Percentiles rank a stretch among this genome's conserved stretches.
These are phyloP conservation scores for Bolinopsis microptera DNA, from an alignment of 37 sponge, comb jelly and placozoan genomes.

Conservation along the genomic window DNA sequence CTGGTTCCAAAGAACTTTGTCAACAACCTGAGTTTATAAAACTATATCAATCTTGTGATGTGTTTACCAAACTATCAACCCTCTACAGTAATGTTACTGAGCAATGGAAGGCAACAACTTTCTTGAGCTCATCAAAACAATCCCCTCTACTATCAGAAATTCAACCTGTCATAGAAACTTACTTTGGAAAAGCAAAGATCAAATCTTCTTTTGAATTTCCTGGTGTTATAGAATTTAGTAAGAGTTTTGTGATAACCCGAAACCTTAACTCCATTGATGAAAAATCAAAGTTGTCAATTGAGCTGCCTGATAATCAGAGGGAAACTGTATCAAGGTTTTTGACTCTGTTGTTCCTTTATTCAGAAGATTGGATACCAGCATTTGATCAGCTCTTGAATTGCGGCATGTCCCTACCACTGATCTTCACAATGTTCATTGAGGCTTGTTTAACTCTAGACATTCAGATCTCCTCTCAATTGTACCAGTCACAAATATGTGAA, in stretches of 20 bases:
- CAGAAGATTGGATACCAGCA: neutral
- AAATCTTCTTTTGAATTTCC: neutral
- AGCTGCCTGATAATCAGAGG: neutral
- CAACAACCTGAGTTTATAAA: slow-evolving; percentile 9
- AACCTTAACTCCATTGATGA: neutral
- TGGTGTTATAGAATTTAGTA: neutral
- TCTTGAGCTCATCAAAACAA: neutral
- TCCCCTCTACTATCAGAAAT: neutral
- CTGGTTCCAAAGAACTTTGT: neutral
- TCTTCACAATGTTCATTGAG: slow-evolving; percentile 6
- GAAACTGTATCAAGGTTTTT: slow-evolving; percentile 13
- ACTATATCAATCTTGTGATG: neutral
- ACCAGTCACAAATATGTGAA: neutral
- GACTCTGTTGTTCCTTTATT: neutral
- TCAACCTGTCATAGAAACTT: neutral
- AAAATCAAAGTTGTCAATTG: neutral
- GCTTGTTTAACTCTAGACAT: slow-evolving; percentile 7
- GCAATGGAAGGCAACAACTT: neutral
- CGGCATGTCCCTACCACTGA: neutral
- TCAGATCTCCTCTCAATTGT: neutral
- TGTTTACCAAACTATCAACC: neutral
- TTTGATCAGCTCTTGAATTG: neutral
- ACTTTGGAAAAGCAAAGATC: neutral
- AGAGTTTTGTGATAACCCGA: neutral
- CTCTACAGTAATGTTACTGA: slow-evolving; percentile 1